A percentile compares a stretch with the other conserved stretches of the same genome.
Conservation (phyloP, 2,797 vertebrate genomes). For the Rhadinocentrus ornatus region DNA sequence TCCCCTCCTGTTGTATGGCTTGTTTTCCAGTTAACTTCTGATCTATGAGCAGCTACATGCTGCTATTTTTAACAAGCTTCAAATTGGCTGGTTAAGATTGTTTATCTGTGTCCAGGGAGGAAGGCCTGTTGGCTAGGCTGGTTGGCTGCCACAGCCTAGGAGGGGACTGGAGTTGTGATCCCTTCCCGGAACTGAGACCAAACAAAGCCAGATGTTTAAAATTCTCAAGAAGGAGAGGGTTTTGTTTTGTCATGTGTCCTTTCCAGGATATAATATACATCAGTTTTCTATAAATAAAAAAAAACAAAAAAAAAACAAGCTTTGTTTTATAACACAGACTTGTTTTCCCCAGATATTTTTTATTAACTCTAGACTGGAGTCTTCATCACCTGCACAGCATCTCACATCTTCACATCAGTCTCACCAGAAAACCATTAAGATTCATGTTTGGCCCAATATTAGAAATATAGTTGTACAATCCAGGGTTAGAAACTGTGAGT, state of each 20-base stretch:
- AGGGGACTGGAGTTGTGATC: slow-evolving; percentile 53
- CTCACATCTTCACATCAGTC: no score
- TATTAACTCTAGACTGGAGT: slow-evolving; percentile 4
- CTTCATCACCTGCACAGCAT: not conserved
- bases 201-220: slow-evolving; percentile 79
- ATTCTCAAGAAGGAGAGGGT: slow-evolving; percentile 61
- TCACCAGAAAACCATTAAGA: no score
- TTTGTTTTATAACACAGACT: slow-evolving; percentile 11
- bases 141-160: slow-evolving; percentile 1
- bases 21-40: slow-evolving; percentile 50
- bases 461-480: no score
- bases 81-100: slow-evolving; percentile 43
- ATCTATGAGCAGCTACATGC: slow-evolving; percentile 6
- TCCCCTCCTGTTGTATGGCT: not conserved
- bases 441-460: no score
- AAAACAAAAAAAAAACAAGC: slow-evolving; percentile 11
- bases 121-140: slow-evolving; percentile 21
- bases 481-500: no score
- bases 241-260: slow-evolving; percentile 39
- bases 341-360: slow-evolving; percentile 2
- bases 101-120: slow-evolving; percentile 48
- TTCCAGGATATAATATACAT: slow-evolving; percentile 26
- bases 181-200: slow-evolving; percentile 73
- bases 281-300: slow-evolving; percentile 25
- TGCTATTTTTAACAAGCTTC: slow-evolving; percentile 54